Base-by-base conservation (phyloP, 2,797 vertebrate genomes). In the Acanthis flammea region DNA sequence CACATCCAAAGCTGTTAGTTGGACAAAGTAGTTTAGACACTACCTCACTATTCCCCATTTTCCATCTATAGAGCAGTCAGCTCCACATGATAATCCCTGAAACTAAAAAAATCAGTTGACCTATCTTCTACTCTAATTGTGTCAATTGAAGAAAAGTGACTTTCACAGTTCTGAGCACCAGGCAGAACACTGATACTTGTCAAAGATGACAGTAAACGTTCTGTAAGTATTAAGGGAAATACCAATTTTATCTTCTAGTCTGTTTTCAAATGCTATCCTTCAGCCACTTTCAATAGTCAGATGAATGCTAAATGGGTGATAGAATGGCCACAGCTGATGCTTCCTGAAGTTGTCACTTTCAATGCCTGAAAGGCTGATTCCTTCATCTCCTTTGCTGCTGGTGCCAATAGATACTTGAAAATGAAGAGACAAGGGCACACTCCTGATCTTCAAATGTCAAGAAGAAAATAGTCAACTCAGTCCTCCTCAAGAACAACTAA, bases 341-440 rank as follows among this genome's bases (percentile, higher is more conserved):
- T 94, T 92, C 82, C 82, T 94, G 58, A 88, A 91, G 85, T 83
- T 95, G 94, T 96, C 91, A 90, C 76, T 86, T 96, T 19, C 51
- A 88, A 50, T 91, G 94, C 94, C 95, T 94, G 54, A 96, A 92
- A 96, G 96, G 75, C 89, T 0, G 0, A 73, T 92, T 88, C 91
- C 79, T 96, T 96, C 91, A 95, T 86, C 73, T 93, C 41, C 54
- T 92, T 86, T 86, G 54, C 44, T 92, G 33, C 47, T 78, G 44
- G 73, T 86, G 82, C 55, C 92, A 90, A 96, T 35, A 80, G 47
- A 94, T 35, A 90, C 44, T 88, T 7, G 15, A 72, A 93, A 96
- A 91, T 31, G 22, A 94, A 94, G 81, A 96, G 91, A 95, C 94
- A 95, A 96, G 92, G 96, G 82, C 91, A 96, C 27, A 81, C 13